These are phyloP conservation scores for Coleophora flavipennella DNA, from an alignment of 2,888 invertebrate species.

Conservation along the genomic window DNA sequence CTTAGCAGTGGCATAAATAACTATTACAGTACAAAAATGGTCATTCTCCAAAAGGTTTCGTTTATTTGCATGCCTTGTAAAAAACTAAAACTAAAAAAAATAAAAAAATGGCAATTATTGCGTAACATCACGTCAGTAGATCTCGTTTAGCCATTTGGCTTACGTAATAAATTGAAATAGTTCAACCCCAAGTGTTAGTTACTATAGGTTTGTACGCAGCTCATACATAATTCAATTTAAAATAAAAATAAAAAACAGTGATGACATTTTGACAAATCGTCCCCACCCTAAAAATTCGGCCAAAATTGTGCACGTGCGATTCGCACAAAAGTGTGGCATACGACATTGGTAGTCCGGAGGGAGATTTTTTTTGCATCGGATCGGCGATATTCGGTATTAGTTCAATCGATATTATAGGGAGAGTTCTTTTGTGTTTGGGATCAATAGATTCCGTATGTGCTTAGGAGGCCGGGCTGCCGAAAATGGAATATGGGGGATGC, in stretches of 20 bases:
- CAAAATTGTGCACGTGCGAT: conserved; percentile 39
- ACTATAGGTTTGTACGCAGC: conserved; percentile 2
- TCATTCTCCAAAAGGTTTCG: too few species aligned
- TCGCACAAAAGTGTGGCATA: conserved; percentile 42
- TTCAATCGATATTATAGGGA: conserved; percentile 25
- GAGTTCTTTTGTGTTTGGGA: conserved; percentile 20
- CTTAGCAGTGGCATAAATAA: too few species aligned
- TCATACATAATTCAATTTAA: conserved; percentile 9
- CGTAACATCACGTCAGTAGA: too few species aligned
- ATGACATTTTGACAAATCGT: conserved; percentile 22
- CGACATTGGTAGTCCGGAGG: conserved; percentile 23
- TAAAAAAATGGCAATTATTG: too few species aligned
- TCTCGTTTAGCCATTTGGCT: too few species aligned
- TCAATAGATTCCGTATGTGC: conserved; percentile 10
- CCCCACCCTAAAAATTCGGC: conserved; percentile 8
- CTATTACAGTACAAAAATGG: too few species aligned
- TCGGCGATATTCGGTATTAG: conserved; percentile 20
- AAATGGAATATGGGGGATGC: background rate
- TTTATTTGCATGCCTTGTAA: too few species aligned
- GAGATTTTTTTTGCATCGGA: conserved; percentile 30
- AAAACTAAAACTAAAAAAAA: too few species aligned
- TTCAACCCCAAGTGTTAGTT: background rate
- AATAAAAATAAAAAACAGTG: conserved; percentile 10
- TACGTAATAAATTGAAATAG: too few species aligned
- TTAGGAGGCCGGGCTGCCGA: too few species aligned